Conservation (phyloP, 2,797 vertebrate genomes). For the Pampus argenteus region DNA sequence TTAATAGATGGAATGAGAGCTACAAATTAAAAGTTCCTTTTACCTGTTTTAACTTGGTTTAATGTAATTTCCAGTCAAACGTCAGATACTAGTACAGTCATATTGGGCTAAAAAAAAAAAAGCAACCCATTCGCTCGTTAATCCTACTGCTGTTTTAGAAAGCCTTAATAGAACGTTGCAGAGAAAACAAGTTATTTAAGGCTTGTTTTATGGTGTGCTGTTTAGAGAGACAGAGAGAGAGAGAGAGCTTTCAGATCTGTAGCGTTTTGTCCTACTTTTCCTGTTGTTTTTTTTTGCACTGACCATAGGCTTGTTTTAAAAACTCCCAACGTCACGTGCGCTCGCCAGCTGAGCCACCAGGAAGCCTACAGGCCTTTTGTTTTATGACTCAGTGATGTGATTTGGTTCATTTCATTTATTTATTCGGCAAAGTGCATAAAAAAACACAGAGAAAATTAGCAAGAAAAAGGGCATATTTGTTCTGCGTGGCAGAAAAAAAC, state of each 20-base stretch:
- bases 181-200: conserved; percentile 33
- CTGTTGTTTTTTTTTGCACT: background rate
- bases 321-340: conserved; percentile 46
- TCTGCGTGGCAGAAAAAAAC: conserved; percentile 4
- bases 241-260: conserved; percentile 27
- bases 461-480: conserved; percentile 12
- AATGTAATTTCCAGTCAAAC: no score
- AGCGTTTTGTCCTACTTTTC: conserved; percentile 54
- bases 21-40: no score
- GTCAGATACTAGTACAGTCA: no score
- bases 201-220: conserved; percentile 20
- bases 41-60: no score
- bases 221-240: no score
- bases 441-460: background rate
- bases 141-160: conserved; percentile 9
- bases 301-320: conserved; percentile 49
- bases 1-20: conserved; percentile 20
- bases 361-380: conserved; percentile 53
- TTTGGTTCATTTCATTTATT: conserved; percentile 50
- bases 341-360: conserved; percentile 70
- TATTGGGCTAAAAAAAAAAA: conserved; percentile 12
- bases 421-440: conserved; percentile 27
- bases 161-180: background rate
- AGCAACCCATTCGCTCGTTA: conserved; percentile 25
- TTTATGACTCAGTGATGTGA: conserved; percentile 59